Percentiles rank a stretch among this genome's conserved stretches.
Evolutionary conservation across 2,888 invertebrate species (phyloP).

Genomic region (Melolontha melolontha): DNA sequence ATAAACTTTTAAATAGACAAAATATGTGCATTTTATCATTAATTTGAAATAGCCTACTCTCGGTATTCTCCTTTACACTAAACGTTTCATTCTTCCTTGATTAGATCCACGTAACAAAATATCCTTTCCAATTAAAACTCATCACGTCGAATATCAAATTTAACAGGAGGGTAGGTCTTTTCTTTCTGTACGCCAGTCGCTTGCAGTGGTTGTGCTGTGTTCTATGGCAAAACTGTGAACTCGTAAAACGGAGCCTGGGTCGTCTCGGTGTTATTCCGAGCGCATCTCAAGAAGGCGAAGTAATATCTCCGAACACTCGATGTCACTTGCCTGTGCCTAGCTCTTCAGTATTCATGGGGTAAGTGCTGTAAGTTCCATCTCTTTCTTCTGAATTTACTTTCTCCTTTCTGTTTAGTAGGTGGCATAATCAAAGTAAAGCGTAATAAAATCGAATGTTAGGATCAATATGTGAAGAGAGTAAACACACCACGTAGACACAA

Average conservation of each 20-base stretch:
- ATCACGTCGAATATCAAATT: conserved; percentile 26
- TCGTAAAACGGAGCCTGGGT: conserved; percentile 17
- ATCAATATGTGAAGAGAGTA: conserved; percentile 24
- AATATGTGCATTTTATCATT: neutral
- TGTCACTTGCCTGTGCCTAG: conserved; percentile 56
- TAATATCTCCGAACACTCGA: conserved; percentile 58
- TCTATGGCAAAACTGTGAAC: neutral
- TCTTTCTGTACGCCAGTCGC: neutral
- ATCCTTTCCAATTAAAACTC: conserved; percentile 19
- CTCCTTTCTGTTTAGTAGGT: conserved; percentile 8
- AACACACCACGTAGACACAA: conserved; percentile 3
- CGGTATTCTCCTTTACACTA: neutral
- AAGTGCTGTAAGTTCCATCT: conserved; percentile 41
- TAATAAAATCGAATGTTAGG: conserved; percentile 30
- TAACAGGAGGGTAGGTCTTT: conserved; percentile 8
- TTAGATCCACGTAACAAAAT: conserved; percentile 25
- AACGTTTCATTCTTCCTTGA: conserved; percentile 4
- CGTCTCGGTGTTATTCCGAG: conserved; percentile 26
- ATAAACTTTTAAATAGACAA: no score
- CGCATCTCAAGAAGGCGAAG: conserved; percentile 49
- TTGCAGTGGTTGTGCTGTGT: neutral
- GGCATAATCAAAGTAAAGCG: neutral
- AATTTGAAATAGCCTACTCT: neutral
- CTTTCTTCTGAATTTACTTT: conserved; percentile 12
- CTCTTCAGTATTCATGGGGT: conserved; percentile 54